A percentile compares a stretch with the other conserved stretches of the same genome.
These are phyloP conservation scores for Pseudolycoriella hygida DNA, from an alignment of 2,888 invertebrate genomes.

Conservation along the genomic window DNA sequence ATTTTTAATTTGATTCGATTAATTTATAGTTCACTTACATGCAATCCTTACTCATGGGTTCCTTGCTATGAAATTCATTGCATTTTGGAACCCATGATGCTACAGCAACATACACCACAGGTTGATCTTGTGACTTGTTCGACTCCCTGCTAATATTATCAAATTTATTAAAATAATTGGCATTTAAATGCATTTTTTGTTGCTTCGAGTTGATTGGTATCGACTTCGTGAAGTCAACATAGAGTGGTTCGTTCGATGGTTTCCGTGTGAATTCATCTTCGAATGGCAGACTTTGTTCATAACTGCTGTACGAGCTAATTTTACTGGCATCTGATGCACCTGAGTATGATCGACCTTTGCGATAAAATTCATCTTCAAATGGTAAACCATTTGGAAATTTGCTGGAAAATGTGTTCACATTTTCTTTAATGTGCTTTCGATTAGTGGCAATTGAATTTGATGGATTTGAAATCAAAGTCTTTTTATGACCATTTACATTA, in stretches of 20 bases:
- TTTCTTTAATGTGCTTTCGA: slow-evolving; percentile 11
- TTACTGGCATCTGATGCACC: background rate
- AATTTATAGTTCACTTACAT: no score
- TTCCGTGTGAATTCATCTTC: slow-evolving; percentile 28
- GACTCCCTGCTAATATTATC: slow-evolving; percentile 10
- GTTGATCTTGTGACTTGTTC: slow-evolving; percentile 18
- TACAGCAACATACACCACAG: slow-evolving; percentile 52
- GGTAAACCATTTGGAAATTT: slow-evolving; percentile 28
- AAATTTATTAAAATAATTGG: slow-evolving; percentile 13
- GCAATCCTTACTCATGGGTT: slow-evolving; percentile 22
- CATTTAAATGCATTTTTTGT: slow-evolving; percentile 2
- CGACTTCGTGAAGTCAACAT: slow-evolving; percentile 28
- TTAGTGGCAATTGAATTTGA: background rate
- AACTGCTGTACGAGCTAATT: slow-evolving; percentile 2
- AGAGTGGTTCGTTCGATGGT: slow-evolving; percentile 26
- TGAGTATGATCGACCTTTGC: slow-evolving; percentile 6
- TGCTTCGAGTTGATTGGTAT: slow-evolving; percentile 12
- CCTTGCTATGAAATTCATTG: slow-evolving; percentile 23
- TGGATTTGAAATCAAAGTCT: slow-evolving; percentile 4
- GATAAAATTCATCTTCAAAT: slow-evolving; percentile 26
- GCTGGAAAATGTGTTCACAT: slow-evolving; percentile 20
- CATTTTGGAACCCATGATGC: slow-evolving; percentile 61
- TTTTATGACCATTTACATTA: slow-evolving; percentile 8
- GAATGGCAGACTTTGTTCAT: slow-evolving; percentile 8
- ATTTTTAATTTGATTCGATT: no score